A percentile compares a stretch with the other conserved stretches of the same genome.
These are phyloP conservation scores for Spilosoma lubricipeda DNA, from an alignment of 2,888 invertebrate genomes.

Conservation along the genomic window DNA sequence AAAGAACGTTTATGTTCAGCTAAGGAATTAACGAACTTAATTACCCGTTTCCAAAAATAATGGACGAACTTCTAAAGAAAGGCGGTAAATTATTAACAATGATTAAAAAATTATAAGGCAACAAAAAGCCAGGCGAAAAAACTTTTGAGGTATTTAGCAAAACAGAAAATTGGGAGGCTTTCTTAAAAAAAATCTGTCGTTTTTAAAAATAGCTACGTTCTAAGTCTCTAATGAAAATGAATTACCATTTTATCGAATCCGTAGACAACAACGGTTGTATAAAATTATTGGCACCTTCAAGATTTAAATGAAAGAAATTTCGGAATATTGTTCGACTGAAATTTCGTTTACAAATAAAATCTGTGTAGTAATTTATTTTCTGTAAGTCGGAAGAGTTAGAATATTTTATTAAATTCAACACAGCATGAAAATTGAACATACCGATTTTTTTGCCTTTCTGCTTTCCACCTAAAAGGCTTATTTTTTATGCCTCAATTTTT, in stretches of 20 bases:
- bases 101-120: constrained; percentile 20
- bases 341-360: constrained; percentile 13
- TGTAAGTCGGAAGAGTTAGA: neutral
- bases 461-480: no score
- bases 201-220: constrained; percentile 53
- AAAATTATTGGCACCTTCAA: constrained; percentile 59
- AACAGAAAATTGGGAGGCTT: constrained; percentile 26
- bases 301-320: constrained; percentile 48
- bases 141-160: constrained; percentile 19
- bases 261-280: constrained; percentile 61
- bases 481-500: no score
- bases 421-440: neutral
- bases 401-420: neutral
- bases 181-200: constrained; percentile 35
- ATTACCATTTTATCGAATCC: constrained; percentile 59
- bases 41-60: constrained; percentile 1
- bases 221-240: constrained; percentile 64
- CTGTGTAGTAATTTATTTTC: neutral
- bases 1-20: neutral
- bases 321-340: constrained; percentile 21
- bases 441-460: neutral
- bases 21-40: constrained; percentile 1
- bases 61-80: neutral
- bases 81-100: constrained; percentile 14
- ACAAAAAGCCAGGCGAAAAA: constrained; percentile 35